Evolutionary conservation across 2,113 vertebrate species (phyloP), one percentile per base, ranked within the genome.

Genomic region (Prionailurus bengalensis): DNA sequence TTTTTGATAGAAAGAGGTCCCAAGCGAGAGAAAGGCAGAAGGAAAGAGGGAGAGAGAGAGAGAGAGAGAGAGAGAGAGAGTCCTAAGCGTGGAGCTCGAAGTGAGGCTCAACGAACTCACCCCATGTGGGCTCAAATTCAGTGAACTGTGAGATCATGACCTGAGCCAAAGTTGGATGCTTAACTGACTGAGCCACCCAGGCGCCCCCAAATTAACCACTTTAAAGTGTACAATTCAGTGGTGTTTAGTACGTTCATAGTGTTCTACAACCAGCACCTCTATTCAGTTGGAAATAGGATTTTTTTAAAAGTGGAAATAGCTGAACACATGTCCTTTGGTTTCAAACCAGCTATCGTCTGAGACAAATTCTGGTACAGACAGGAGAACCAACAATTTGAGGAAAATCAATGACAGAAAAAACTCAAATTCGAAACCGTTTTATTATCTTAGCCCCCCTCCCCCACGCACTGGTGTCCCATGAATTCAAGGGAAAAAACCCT

Each of bases 191-290:
- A 76, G 42, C 13, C 42, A 76, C 42, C 14, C 42, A 29, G 73
- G 14, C 3, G 0, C 73, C 25, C 42, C 12, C 6, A 68, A 84
- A 84, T 10, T 4, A 21, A 70, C 14, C 15, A 3, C n/a, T 21
- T n/a, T 51, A 31, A 65, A 71, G 7, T 10, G 13, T 10, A 8
- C 16, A 5, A 0, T 29, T 48, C 1, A 0, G 51, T 31, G 48
- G 15, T 23, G 14, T 45, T 71, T 27, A 33, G 31, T 33, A 13
- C 33, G 17, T 31, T 45, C 4, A 25, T 21, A 15, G 5, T 27
- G 2, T 4, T 79, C 53, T 68, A 21, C 10, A 23, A 11, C 33
- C 5, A 29, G 33, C 21, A 9, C 7, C 25, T 78, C 66, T 36
- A 10, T 48, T 79, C 42, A 39, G 27, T 70, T 76, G 7, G 39